Base-by-base conservation (phyloP, 2,113 vertebrate genomes). In the Alethe diademata region DNA sequence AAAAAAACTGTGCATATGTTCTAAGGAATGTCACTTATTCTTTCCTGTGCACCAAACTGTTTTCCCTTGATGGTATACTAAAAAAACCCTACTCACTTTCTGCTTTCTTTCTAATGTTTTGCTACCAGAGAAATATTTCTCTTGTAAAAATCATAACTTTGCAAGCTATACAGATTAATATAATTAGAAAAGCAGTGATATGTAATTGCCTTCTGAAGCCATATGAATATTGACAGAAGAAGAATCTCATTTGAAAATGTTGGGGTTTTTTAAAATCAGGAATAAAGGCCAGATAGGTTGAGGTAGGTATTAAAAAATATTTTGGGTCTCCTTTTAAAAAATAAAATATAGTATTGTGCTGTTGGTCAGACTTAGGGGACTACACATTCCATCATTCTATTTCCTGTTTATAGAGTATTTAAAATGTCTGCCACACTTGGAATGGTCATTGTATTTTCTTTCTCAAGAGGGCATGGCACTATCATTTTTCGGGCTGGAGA, bases 221-320 rank as follows among this genome's bases (percentile, higher is more conserved):
- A 10, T 8, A 28, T 23, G 1, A 45, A 64, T 54, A 64, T 18
- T 53, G 17, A 26, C 24, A 56, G 9, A 8, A 69, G 5, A 85
- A 57, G 5, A 67, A 74, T 74, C 9, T 50, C 45, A 20, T 60
- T 72, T 1, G 1, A 81, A 76, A 36, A 24, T 5, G 1, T 16
- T 14, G 3, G 0, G 0, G 0, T 20, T 25, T 83, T 54, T 60
- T 43, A 91, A 33, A 10, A 61, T 69, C 6, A 60, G 7, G 19
- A 78, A 43, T 42, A 72, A 78, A 62, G 18, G 3, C 16, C 9
- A 43, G 13, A 38, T 17, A 54, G 4, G 22, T 9, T 64, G 31
- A 91, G 3, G 12, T 29, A 70, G 9, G 12, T 28, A 58, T 10
- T 40, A 36, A 20, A 58, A 45, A 31, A 0, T 38, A 31, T 71